Evolutionary conservation across 2,113 vertebrate species (phyloP).

Genomic region (Odontophorus gujanensis): DNA sequence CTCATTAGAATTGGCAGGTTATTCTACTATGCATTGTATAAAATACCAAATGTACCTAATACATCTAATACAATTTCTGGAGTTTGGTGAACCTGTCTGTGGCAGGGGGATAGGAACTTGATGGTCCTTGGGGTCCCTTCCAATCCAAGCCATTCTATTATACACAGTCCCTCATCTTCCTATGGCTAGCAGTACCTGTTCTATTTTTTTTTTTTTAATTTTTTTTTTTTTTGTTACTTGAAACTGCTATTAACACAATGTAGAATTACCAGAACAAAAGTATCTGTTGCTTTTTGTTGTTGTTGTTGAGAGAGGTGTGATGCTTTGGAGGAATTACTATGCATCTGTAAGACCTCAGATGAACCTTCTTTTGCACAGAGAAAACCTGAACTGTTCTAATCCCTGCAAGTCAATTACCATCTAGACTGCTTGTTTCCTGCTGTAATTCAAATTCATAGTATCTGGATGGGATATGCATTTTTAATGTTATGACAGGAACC

Average conservation of each 20-base stretch:
- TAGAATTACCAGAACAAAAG: slow-evolving; percentile 10
- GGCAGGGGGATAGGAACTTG: too few relatives aligned
- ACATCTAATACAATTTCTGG: background rate
- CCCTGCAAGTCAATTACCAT: slow-evolving; percentile 72
- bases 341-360: slow-evolving; percentile 61
- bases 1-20: slow-evolving; percentile 13
- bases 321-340: slow-evolving; percentile 17
- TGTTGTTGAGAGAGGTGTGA: slow-evolving; percentile 12
- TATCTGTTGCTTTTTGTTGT: background rate
- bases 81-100: too few relatives aligned
- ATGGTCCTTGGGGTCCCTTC: too few relatives aligned
- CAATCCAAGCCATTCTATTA: too few relatives aligned
- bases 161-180: background rate
- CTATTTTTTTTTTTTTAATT: background rate
- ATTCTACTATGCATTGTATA: slow-evolving; percentile 11
- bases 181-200: background rate
- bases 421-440: slow-evolving; percentile 73
- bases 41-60: slow-evolving; percentile 3
- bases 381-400: slow-evolving; percentile 60
- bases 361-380: slow-evolving; percentile 55
- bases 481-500: slow-evolving; percentile 72
- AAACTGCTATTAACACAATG: slow-evolving; percentile 5
- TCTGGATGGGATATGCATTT: slow-evolving; percentile 74
- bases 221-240: background rate
- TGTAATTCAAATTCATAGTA: slow-evolving; percentile 71